Evolutionary conservation across 2,888 invertebrate genomes (phyloP).

Genomic region (Ormyrus labotus): DNA sequence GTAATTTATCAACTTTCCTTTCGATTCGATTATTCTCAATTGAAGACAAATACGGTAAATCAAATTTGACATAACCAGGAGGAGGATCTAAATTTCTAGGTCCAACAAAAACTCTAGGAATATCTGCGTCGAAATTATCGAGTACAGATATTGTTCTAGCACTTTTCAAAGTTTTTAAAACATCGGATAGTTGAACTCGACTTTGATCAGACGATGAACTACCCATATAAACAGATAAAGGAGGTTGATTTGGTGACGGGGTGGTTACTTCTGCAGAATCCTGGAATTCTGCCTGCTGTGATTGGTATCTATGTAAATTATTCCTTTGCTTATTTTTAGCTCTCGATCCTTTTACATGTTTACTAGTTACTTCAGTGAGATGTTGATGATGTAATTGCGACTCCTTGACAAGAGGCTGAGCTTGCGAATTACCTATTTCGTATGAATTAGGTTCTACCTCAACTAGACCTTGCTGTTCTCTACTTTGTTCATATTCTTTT

Average conservation of each 20-base stretch:
- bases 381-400: constrained; percentile 66
- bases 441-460: constrained; percentile 1
- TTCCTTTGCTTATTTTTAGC: constrained; percentile 60
- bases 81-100: constrained; percentile 85
- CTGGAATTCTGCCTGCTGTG: constrained; percentile 30
- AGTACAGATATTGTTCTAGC: constrained; percentile 87
- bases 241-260: constrained; percentile 86
- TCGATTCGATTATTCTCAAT: constrained; percentile 83
- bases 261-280: constrained; percentile 43
- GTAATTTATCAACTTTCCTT: constrained; percentile 84
- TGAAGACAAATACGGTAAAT: constrained; percentile 88
- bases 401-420: constrained; percentile 63
- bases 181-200: constrained; percentile 79
- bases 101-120: constrained; percentile 89
- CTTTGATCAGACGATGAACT: constrained; percentile 75
- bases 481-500: constrained; percentile 59
- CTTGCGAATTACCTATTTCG: constrained; percentile 55
- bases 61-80: constrained; percentile 86
- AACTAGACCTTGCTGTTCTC: constrained; percentile 50
- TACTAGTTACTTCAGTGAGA: constrained; percentile 61
- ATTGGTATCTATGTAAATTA: constrained; percentile 55
- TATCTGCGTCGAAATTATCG: constrained; percentile 83
- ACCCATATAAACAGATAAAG: constrained; percentile 86
- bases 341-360: constrained; percentile 58
- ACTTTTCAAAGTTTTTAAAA: constrained; percentile 82